Evolutionary conservation across 2,797 vertebrate genomes (phyloP).

Genomic region (Pangasius sanitwongsei): DNA sequence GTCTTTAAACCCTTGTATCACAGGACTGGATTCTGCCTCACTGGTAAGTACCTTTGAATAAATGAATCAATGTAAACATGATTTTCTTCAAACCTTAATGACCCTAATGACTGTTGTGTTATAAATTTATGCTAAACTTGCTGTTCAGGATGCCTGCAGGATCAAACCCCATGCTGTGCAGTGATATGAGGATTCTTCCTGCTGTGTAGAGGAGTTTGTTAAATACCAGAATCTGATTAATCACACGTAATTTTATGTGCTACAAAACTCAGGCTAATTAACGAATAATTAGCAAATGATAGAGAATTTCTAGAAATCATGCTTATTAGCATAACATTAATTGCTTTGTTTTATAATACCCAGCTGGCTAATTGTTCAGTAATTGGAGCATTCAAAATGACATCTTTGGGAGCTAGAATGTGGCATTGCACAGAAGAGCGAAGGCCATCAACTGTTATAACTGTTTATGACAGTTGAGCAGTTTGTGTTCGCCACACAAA

Average conservation of each 20-base stretch:
- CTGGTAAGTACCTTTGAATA: background rate
- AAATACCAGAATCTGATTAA: constrained; percentile 67
- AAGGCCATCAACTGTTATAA: background rate
- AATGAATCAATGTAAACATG: constrained; percentile 5
- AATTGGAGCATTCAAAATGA: constrained; percentile 51
- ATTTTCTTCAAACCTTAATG: constrained; percentile 1
- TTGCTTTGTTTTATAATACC: constrained; percentile 77
- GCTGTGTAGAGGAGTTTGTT: constrained; percentile 61
- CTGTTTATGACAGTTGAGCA: constrained; percentile 7
- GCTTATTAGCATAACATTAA: constrained; percentile 77
- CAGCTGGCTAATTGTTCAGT: constrained; percentile 76
- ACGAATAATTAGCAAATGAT: constrained; percentile 71
- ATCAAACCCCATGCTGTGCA: constrained; percentile 33
- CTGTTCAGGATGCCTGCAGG: constrained; percentile 35
- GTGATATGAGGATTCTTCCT: constrained; percentile 26
- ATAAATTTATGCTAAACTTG: constrained; percentile 18
- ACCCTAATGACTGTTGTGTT: constrained; percentile 17
- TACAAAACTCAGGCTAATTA: constrained; percentile 71
- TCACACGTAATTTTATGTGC: constrained; percentile 66
- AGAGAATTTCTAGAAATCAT: constrained; percentile 71
- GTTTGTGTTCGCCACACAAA: constrained; percentile 8
- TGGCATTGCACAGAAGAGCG: background rate
- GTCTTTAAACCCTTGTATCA: background rate
- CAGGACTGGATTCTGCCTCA: background rate
- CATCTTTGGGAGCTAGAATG: constrained; percentile 18